phyloP scores from a whole-genome alignment of 2,113 vertebrate species.

The Azemiops feae region DNA sequence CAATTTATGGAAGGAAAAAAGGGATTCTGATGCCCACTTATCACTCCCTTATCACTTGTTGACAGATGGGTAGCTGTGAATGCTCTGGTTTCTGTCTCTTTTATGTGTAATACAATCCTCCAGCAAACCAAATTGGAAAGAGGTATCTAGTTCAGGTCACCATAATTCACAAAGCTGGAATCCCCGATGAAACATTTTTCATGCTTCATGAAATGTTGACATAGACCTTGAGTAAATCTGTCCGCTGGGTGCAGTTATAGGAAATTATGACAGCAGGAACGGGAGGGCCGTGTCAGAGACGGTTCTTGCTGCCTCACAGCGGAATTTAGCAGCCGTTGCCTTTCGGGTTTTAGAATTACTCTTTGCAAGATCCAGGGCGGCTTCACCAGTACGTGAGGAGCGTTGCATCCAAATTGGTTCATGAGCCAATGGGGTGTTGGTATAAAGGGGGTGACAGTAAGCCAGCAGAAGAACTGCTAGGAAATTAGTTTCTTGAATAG shows the following conservation, averaged over 20 bases:
- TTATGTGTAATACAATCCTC: constrained; percentile 4
- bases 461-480: background rate
- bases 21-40: background rate
- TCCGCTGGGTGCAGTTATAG: constrained; percentile 5
- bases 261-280: background rate
- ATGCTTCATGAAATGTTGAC: constrained; percentile 33
- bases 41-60: background rate
- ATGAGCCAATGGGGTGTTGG: background rate
- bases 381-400: background rate
- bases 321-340: background rate
- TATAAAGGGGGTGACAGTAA: background rate
- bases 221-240: constrained; percentile 23
- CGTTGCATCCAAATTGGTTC: background rate
- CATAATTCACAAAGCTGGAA: constrained; percentile 2
- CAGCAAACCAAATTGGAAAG: background rate
- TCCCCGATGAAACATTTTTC: constrained; percentile 14
- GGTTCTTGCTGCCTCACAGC: background rate
- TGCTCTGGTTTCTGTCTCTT: background rate
- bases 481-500: background rate
- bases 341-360: background rate
- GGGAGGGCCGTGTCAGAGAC: background rate
- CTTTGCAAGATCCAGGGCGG: background rate
- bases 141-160: background rate
- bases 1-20: background rate
- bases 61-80: constrained; percentile 10